These are phyloP conservation scores for Erebia palarica DNA, from an alignment of 2,888 invertebrate genomes.

Conservation along the genomic window DNA sequence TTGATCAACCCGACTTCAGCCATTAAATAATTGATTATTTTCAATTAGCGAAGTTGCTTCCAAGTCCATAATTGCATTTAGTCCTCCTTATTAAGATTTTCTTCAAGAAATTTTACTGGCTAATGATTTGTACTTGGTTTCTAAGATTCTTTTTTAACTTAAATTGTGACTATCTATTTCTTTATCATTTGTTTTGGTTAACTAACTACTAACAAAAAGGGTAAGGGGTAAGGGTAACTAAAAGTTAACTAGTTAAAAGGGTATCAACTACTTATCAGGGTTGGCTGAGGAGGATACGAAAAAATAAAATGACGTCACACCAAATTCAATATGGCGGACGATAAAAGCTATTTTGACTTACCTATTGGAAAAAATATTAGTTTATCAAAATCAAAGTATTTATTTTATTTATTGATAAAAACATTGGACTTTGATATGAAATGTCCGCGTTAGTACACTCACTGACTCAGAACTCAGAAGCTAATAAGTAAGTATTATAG, in stretches of 20 bases:
- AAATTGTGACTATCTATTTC: background rate
- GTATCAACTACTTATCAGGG: no score
- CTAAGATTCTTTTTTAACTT: background rate
- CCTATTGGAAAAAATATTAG: no score
- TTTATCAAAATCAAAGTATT: no score
- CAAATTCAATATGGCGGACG: no score
- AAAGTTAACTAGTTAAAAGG: no score
- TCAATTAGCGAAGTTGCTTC: conserved; percentile 13
- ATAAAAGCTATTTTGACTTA: no score
- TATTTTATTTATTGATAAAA: no score
- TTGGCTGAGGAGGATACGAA: no score
- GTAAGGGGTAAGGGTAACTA: no score
- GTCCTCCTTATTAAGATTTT: background rate
- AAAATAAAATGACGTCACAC: no score
- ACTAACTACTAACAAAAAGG: no score
- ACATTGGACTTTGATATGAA: background rate
- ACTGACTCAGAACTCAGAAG: conserved; percentile 16
- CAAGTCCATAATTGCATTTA: conserved; percentile 2
- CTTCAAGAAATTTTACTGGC: background rate
- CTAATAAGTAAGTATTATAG: background rate
- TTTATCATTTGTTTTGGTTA: no score
- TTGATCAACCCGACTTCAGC: conserved; percentile 8
- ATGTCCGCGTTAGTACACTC: background rate
- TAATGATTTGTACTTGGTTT: background rate
- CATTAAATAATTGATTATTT: conserved; percentile 17